Evolutionary conservation across 1,140 invertebrate species (phyloP).

Genomic region (Cotesia glomerata): DNA sequence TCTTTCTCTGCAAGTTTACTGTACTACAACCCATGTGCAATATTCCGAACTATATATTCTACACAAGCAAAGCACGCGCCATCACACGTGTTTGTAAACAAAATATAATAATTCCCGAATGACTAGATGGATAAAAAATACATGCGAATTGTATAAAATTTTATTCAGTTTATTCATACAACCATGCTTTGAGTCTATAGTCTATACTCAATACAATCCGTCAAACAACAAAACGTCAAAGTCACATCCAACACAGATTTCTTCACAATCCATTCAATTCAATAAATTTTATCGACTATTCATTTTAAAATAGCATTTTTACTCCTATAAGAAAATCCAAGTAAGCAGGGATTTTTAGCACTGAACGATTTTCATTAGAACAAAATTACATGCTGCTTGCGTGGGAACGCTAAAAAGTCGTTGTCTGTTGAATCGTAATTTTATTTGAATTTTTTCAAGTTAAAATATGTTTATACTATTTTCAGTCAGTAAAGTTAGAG

Average conservation of each 20-base stretch:
- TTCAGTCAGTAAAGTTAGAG: too few species aligned
- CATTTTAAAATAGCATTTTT: background rate
- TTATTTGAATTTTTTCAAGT: too few species aligned
- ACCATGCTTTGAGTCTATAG: conserved; percentile 12
- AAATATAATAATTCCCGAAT: conserved; percentile 17
- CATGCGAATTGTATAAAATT: conserved; percentile 12
- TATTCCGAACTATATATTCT: too few species aligned
- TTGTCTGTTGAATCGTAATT: too few species aligned
- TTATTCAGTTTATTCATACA: conserved; percentile 31
- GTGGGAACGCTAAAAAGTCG: too few species aligned
- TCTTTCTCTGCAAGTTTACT: too few species aligned
- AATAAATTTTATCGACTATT: background rate
- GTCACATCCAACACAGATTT: background rate
- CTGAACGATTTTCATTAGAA: too few species aligned
- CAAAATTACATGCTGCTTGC: too few species aligned
- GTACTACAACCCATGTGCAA: too few species aligned
- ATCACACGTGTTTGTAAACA: conserved; percentile 15
- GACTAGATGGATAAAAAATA: conserved; percentile 21
- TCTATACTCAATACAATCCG: background rate
- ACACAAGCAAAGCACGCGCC: background rate
- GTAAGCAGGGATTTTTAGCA: too few species aligned
- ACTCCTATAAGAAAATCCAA: too few species aligned
- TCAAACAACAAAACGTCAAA: conserved; percentile 19
- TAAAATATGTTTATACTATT: too few species aligned
- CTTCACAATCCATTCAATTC: background rate